Conservation (phyloP, 2,797 vertebrate genomes). For the Enteromius fasciolatus region DNA sequence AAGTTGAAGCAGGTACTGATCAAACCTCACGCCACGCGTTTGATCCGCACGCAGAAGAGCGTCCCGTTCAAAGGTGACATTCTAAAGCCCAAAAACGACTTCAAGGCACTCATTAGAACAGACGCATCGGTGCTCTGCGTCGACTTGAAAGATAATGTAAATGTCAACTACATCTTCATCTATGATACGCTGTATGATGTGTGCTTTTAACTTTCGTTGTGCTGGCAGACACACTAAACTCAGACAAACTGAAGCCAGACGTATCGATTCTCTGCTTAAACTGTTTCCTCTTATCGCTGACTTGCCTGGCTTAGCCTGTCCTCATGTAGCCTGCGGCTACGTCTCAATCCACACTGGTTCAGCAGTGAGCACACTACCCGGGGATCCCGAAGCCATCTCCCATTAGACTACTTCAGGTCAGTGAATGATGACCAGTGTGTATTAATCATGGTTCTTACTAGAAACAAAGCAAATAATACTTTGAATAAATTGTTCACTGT, state of each 20-base stretch:
- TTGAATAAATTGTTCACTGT: neutral
- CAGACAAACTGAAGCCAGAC: neutral
- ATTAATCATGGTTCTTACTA: neutral
- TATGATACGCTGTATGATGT: neutral
- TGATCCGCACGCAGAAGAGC: neutral
- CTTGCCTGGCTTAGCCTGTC: neutral
- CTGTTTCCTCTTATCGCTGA: neutral
- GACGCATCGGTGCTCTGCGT: neutral
- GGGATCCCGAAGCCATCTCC: neutral
- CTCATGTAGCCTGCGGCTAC: neutral
- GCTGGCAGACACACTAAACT: neutral
- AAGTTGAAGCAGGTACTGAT: neutral
- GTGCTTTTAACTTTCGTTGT: neutral
- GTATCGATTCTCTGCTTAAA: neutral
- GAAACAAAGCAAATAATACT: neutral
- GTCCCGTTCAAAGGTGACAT: neutral
- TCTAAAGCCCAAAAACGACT: neutral
- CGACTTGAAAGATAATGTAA: neutral
- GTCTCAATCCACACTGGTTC: neutral
- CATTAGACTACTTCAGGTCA: neutral
- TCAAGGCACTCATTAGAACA: neutral
- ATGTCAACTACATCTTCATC: conserved; percentile 8
- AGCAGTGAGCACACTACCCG: neutral
- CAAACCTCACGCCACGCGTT: neutral
- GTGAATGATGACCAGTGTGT: neutral